A percentile compares a stretch with the other conserved stretches of the same genome.
Evolutionary conservation across 1,140 invertebrate species (phyloP).

Genomic region (Grapholita molesta): DNA sequence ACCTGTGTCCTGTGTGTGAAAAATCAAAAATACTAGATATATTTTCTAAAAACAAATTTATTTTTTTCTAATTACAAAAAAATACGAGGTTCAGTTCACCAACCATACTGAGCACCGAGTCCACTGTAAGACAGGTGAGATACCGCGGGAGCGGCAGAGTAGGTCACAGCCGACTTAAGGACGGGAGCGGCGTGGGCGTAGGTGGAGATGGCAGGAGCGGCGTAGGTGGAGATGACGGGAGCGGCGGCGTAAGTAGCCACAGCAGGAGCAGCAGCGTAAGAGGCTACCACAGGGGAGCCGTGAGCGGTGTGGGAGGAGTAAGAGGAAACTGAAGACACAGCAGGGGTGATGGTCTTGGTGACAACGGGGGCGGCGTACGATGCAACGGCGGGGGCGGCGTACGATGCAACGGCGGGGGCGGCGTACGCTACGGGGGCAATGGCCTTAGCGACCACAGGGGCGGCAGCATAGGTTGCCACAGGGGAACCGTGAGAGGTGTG

Average conservation of each 20-base stretch:
- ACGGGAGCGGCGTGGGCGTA: constrained; percentile 21
- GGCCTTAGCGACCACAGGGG: constrained; percentile 8
- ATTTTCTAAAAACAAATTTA: constrained; percentile 22
- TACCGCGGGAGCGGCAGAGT: constrained; percentile 25
- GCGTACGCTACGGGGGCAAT: constrained; percentile 24
- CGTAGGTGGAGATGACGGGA: constrained; percentile 2
- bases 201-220: constrained; percentile 12
- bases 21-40: not conserved
- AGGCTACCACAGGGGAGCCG: constrained; percentile 16
- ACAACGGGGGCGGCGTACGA: not conserved
- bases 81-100: constrained; percentile 21
- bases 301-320: constrained; percentile 19
- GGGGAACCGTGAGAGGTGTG: constrained; percentile 39
- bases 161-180: constrained; percentile 24
- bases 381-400: constrained; percentile 9
- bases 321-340: constrained; percentile 15
- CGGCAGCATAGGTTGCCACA: constrained; percentile 6
- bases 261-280: constrained; percentile 21
- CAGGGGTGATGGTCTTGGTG: constrained; percentile 9
- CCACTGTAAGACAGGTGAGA: constrained; percentile 25
- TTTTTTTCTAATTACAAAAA: constrained; percentile 21
- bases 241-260: constrained; percentile 18
- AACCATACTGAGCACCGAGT: constrained; percentile 23
- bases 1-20: no score
- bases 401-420: constrained; percentile 19